These are phyloP conservation scores for Arvicanthis niloticus DNA, from an alignment of 2,113 vertebrate species.

Conservation along the genomic window DNA sequence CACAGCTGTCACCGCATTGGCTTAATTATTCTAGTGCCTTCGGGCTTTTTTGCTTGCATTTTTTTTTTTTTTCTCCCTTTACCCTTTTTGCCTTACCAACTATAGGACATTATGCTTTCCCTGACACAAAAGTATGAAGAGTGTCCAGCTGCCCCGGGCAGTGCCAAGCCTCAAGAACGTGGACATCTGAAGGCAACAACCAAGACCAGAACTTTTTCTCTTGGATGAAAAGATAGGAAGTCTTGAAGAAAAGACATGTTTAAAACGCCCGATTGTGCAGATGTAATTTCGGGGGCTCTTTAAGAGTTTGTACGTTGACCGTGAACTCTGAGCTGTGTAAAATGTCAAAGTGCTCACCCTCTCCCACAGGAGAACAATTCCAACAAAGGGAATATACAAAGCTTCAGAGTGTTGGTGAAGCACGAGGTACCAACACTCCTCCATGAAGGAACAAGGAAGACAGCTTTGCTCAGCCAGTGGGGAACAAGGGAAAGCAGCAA, in stretches of 20 bases:
- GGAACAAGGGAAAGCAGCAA: neutral
- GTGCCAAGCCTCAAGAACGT: conserved; percentile 73
- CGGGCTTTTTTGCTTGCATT: conserved; percentile 85
- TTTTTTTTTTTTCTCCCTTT: conserved; percentile 68
- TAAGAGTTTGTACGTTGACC: conserved; percentile 65
- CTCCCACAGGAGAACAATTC: conserved; percentile 7
- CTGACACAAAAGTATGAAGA: conserved; percentile 88
- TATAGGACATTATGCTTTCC: conserved; percentile 89
- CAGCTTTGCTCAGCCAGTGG: neutral
- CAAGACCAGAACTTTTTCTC: conserved; percentile 61
- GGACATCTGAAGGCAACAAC: conserved; percentile 81
- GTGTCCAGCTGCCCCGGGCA: conserved; percentile 80
- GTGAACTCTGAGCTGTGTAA: conserved; percentile 69
- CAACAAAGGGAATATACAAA: conserved; percentile 45
- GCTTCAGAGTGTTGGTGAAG: conserved; percentile 39
- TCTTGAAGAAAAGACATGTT: conserved; percentile 59
- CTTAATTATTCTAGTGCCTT: conserved; percentile 96
- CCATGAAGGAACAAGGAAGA: neutral
- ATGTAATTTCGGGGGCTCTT: conserved; percentile 58
- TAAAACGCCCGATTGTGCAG: conserved; percentile 59
- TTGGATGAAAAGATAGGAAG: conserved; percentile 64
- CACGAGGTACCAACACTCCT: conserved; percentile 25
- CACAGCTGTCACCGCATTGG: conserved; percentile 94
- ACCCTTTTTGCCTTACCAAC: conserved; percentile 71
- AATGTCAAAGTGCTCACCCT: conserved; percentile 76